These are phyloP conservation scores for Denticeps clupeoides DNA, from an alignment of 2,797 vertebrate species.

Conservation along the genomic window DNA sequence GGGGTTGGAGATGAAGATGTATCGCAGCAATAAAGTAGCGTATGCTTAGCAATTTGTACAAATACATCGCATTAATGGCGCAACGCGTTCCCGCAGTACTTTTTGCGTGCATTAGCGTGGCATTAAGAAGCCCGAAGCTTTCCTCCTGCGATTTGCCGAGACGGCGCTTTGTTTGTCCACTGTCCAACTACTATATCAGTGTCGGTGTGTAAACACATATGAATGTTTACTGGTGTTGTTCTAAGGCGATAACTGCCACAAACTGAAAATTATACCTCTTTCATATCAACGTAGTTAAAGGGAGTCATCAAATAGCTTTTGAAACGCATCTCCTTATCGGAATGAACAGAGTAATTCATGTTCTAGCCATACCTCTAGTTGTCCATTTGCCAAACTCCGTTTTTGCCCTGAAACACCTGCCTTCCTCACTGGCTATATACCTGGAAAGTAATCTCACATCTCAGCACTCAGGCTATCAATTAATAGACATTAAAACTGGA, in stretches of 20 bases:
- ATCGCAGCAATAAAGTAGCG: constrained; percentile 45
- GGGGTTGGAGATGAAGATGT: constrained; percentile 23
- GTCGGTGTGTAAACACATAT: neutral
- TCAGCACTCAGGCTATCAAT: neutral
- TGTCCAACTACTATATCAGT: neutral
- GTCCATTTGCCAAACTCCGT: too few relatives aligned
- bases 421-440: too few relatives aligned
- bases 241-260: neutral
- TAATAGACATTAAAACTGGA: neutral
- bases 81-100: too few relatives aligned
- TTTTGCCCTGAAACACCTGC: too few relatives aligned
- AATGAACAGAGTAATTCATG: too few relatives aligned
- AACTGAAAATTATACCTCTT: neutral
- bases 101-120: too few relatives aligned
- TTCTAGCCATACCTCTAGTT: too few relatives aligned
- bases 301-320: too few relatives aligned
- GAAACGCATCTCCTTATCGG: too few relatives aligned
- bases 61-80: constrained; percentile 26
- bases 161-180: neutral
- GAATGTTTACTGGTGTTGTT: neutral
- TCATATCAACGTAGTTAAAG: too few relatives aligned
- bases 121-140: too few relatives aligned
- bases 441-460: neutral
- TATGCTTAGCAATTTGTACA: constrained; percentile 40
- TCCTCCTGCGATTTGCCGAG: neutral